Evolutionary conservation across 2,797 vertebrate species (phyloP), one percentile per base, ranked within the genome.

Genomic region (Nannoperca australis): DNA sequence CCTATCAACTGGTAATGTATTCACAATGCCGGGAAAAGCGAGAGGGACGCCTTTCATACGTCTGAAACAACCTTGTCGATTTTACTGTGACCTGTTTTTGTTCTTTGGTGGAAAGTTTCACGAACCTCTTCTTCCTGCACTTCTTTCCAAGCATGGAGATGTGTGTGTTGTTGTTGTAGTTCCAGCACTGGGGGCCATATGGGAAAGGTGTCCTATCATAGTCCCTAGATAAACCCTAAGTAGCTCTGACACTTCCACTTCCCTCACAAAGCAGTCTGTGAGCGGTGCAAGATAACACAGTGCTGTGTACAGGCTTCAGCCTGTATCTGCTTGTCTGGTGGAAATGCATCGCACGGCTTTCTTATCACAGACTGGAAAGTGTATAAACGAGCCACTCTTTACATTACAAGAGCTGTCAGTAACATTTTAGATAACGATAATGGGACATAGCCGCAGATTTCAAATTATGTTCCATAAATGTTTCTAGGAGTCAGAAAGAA

Each of bases 1-100:
- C 72, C 81, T 82, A 96, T 94, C 95, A 94, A 95, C 94, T 95
- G 94, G 89, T 93, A 94, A 95, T 93, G 93, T 88, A 91, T 93
- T 95, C 89, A 87, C 94, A 95, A 92, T 85, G 89, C 85, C 70
- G 79, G 86, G 90, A 90, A 93, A 88, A 90, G 85, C 56, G 79
- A 85, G 85, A 87, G 88, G 80, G 86, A 89, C 49, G 74, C 88
- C 91, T 94, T 93, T 88, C 84, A 85, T 86, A 88, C 53, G 54
- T 84, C 85, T 76, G 36, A 84, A 91, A 90, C 91, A 88, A 89
- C 84, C 83, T 79, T 76, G 88, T 83, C 42, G 34, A 78, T 80
- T 70, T 80, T 88, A 87, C 79, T 78, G 55, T 74, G 66, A 82
- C 66, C 85, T 79, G 86, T 84, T 89, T 92, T 88, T 83, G 75